These are phyloP conservation scores for Amphimedon queenslandica DNA, from an alignment of 37 sponge, comb jelly and placozoan species.

Conservation along the genomic window DNA sequence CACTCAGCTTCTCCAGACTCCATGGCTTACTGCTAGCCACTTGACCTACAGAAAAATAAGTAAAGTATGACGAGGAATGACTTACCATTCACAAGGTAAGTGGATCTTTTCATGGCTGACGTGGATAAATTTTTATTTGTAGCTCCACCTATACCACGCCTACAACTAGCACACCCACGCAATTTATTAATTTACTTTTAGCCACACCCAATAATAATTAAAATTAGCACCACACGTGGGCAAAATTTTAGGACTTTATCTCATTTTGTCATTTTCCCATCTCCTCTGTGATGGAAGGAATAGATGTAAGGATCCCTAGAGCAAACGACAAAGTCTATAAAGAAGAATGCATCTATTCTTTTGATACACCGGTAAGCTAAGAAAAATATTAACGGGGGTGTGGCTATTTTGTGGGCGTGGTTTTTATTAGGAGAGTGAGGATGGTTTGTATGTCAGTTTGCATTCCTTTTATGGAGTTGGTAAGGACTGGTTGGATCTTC, in stretches of 20 bases:
- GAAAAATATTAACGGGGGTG: neutral
- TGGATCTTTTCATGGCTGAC: neutral
- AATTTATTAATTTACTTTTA: neutral
- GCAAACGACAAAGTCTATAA: constrained; percentile 82
- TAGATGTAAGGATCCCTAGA: constrained; percentile 41
- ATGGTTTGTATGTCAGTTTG: constrained; percentile 77
- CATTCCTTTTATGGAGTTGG: constrained; percentile 60
- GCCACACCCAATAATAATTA: neutral
- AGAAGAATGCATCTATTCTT: constrained; percentile 90
- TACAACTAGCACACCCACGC: neutral
- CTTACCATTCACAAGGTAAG: constrained; percentile 2
- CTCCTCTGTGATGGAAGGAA: no score
- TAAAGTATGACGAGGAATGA: neutral
- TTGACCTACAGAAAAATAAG: neutral
- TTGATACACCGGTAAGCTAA: constrained; percentile 80
- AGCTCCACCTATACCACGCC: neutral
- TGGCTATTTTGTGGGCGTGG: neutral
- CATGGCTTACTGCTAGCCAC: neutral
- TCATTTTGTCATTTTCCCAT: no score
- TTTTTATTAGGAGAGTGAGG: constrained; percentile 43
- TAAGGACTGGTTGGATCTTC: constrained; percentile 36
- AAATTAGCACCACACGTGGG: no score
- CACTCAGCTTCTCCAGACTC: neutral
- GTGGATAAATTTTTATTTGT: neutral
- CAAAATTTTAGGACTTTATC: no score